Evolutionary conservation across 2,797 vertebrate genomes (phyloP), one percentile per base, ranked within the genome.

Genomic region (Pseudocheirus occidentalis): DNA sequence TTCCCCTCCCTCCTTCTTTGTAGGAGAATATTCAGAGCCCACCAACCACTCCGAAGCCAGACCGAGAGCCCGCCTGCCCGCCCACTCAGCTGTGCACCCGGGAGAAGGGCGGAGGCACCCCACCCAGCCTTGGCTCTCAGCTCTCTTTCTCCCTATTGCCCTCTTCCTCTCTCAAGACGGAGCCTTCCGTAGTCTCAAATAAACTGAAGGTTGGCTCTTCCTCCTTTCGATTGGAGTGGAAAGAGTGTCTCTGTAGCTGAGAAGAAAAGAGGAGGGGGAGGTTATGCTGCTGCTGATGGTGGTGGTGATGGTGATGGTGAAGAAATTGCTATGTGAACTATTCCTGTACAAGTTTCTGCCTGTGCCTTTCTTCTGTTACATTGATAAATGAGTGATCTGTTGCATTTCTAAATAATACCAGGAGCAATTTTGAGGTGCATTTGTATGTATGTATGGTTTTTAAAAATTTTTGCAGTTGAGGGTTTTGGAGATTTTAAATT

Each of bases 331-430:
- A 89, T 97, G 95, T 95, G 95, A 96, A 95, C 87, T 96, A 93
- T 93, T 91, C 90, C 92, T 66, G 92, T 96, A 91, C 97, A 98
- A 97, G 97, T 98, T 97, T 91, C 93, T 95, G 97, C 97, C 93
- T 97, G 96, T 53, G 87, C 57, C 95, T 93, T 52, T 53, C 97
- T 97, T 97, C 96, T 96, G 92, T 94, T 95, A 89, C 53, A n/a
- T 92, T 95, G 94, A 91, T 97, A 97, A 97, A 96, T 96, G 95
- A 81, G 9, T 87, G 28, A 93, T 95, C 66, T 94, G 93, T 92
- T 95, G 96, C 94, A 94, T 95, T 94, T 90, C 96, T 92, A 92
- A 92, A 93, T 95, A 94, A 94, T 0, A 55, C 91, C 89, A 56
- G 40, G 96, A 95, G 92, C 93, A 93, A 95, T 93, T 92, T 56